Conservation (phyloP, 2,797 vertebrate species). For the Helostoma temminkii region DNA sequence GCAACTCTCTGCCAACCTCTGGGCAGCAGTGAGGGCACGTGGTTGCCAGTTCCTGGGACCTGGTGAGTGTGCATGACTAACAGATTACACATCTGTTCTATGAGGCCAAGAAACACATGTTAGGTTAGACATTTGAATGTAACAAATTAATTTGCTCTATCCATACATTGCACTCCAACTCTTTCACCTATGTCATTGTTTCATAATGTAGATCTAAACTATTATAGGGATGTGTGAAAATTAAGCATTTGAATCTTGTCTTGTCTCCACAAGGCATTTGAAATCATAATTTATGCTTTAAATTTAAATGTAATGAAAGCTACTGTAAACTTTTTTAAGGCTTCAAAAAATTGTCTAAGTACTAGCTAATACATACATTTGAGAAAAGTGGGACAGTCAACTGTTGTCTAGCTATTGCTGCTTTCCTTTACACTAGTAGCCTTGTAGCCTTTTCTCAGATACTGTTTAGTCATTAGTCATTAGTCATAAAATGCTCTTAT, state of each 20-base stretch:
- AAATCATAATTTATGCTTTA: neutral
- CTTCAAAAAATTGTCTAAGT: no score
- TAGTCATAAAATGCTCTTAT: neutral
- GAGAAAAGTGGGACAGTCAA: no score
- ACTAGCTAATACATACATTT: no score
- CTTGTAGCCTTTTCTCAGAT: neutral
- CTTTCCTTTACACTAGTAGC: neutral
- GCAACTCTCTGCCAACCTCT: slow-evolving; percentile 96
- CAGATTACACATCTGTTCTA: neutral
- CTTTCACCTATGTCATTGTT: no score
- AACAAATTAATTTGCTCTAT: no score
- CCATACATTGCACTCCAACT: no score
- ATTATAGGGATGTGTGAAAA: no score
- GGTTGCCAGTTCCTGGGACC: slow-evolving; percentile 97
- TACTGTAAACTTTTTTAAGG: no score
- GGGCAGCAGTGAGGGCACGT: slow-evolving; percentile 94
- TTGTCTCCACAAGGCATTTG: neutral
- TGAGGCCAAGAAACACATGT: no score
- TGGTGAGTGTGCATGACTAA: slow-evolving; percentile 79
- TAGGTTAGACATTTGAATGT: no score
- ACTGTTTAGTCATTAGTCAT: neutral
- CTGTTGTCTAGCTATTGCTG: neutral
- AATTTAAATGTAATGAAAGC: neutral
- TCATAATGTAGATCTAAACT: no score
- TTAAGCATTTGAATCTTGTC: slow-evolving; percentile 11